Conservation (phyloP, 2,797 vertebrate genomes). For the Bradypodion pumilum region DNA sequence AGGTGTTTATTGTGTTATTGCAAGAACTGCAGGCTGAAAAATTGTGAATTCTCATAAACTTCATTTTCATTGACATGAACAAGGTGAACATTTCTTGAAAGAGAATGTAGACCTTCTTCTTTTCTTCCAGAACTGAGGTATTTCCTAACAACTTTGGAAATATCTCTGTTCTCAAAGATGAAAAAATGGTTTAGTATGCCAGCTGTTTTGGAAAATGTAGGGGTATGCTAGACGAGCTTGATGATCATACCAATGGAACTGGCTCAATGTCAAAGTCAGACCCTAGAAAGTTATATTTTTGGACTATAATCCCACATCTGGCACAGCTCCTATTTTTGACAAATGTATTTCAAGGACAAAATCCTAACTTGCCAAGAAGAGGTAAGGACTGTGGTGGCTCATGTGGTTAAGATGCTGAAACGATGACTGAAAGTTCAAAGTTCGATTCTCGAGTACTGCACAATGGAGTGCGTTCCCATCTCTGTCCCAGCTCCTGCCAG, state of each 20-base stretch:
- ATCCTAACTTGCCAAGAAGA: too few species aligned
- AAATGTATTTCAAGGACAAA: neutral
- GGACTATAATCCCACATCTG: too few species aligned
- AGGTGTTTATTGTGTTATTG: conserved; percentile 69
- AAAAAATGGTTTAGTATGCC: neutral
- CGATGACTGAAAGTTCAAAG: too few species aligned
- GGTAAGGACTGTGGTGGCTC: too few species aligned
- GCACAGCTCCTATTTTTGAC: neutral
- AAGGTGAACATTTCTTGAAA: conserved; percentile 17
- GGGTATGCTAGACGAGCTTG: neutral
- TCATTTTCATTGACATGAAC: conserved; percentile 43
- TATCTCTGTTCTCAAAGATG: neutral
- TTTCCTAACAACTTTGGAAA: conserved; percentile 2
- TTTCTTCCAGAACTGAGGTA: neutral
- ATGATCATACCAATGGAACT: neutral
- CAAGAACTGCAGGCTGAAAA: conserved; percentile 44
- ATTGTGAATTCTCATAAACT: conserved; percentile 52
- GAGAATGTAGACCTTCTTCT: neutral
- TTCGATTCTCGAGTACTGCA: too few species aligned
- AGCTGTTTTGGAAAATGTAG: too few species aligned
- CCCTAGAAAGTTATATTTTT: too few species aligned
- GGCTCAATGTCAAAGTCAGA: neutral
- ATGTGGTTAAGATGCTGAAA: too few species aligned
- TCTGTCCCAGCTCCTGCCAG: too few species aligned
- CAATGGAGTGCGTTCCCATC: too few species aligned